Evolutionary conservation across 2,113 vertebrate genomes (phyloP).

Genomic region (Alethe castanea): DNA sequence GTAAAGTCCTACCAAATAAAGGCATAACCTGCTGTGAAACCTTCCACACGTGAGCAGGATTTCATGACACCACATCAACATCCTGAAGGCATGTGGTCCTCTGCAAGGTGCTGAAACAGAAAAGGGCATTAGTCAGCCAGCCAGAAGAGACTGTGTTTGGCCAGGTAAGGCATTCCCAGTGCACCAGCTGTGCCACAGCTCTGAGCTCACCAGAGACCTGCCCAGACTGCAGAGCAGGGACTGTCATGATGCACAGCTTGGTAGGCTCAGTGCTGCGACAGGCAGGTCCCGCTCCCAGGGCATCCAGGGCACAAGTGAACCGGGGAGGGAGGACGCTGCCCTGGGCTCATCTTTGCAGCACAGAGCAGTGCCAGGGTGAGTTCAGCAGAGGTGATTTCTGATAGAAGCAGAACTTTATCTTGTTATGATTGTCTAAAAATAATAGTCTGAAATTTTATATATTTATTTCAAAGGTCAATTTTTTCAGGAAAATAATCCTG

Average conservation of each 20-base stretch:
- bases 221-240: background rate
- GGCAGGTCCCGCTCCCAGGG: accelerated
- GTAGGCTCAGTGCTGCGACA: background rate
- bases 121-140: background rate
- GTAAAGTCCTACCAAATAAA: background rate
- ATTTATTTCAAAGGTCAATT: background rate
- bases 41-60: background rate
- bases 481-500: background rate
- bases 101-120: background rate
- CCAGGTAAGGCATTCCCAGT: background rate
- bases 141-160: background rate
- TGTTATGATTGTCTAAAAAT: background rate
- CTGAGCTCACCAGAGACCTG: background rate
- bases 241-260: background rate
- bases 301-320: background rate
- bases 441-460: background rate
- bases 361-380: background rate
- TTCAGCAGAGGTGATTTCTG: background rate
- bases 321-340: background rate
- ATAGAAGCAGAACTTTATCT: background rate
- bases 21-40: background rate
- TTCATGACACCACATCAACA: background rate
- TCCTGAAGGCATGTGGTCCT: background rate
- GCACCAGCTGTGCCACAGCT: background rate
- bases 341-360: background rate